These are phyloP conservation scores for Harpagifer antarcticus DNA, from an alignment of 2,797 vertebrate species.

Conservation along the genomic window DNA sequence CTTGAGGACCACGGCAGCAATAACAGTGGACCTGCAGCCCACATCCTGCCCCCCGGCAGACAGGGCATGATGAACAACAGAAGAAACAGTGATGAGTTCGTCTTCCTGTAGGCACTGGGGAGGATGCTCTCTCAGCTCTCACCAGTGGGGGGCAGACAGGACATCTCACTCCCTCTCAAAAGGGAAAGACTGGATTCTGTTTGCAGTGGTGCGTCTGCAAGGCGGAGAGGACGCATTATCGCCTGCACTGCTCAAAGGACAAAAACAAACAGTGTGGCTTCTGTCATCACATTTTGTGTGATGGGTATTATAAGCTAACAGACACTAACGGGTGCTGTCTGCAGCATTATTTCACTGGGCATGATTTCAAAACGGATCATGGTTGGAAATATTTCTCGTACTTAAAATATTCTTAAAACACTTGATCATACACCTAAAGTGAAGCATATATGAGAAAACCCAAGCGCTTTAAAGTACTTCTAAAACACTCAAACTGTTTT, in stretches of 20 bases:
- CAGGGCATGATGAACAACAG: constrained; percentile 76
- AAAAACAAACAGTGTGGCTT: constrained; percentile 10
- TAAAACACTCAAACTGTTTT: constrained; percentile 17
- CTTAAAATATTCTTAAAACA: constrained; percentile 40
- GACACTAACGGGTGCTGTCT: constrained; percentile 9
- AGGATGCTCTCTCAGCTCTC: constrained; percentile 13
- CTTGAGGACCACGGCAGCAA: constrained; percentile 84
- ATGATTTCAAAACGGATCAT: constrained; percentile 18
- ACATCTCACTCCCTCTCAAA: constrained; percentile 24
- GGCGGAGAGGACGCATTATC: constrained; percentile 25
- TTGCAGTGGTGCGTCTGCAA: constrained; percentile 21
- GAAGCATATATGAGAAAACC: constrained; percentile 1
- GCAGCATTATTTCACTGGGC: constrained; percentile 20
- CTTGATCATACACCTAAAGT: constrained; percentile 28
- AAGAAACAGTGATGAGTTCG: constrained; percentile 90
- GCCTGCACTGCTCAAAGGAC: constrained; percentile 25
- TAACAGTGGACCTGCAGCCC: constrained; percentile 69
- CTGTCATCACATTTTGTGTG: constrained; percentile 24
- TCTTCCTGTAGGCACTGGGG: constrained; percentile 84
- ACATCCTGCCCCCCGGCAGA: constrained; percentile 76
- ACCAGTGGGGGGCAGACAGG: constrained; percentile 37
- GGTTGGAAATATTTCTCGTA: constrained; percentile 28
- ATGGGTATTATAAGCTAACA: constrained; percentile 40
- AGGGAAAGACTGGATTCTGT: constrained; percentile 31
- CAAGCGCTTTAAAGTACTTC: constrained; percentile 10